Conservation (phyloP, 1,140 invertebrate genomes). For the Hetaerina americana region DNA sequence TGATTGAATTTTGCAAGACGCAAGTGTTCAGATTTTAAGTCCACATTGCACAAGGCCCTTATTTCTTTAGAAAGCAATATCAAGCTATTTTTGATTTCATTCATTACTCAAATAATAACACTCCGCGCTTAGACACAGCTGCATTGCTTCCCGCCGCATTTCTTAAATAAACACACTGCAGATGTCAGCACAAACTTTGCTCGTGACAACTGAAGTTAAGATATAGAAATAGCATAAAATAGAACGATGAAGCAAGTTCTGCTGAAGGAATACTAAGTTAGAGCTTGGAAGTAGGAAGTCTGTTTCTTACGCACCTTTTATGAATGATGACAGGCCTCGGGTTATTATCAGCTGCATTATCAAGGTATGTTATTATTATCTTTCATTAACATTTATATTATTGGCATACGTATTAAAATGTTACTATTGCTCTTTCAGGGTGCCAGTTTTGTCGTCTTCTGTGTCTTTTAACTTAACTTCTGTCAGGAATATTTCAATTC, state of each 20-base stretch:
- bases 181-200: too few species aligned
- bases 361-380: neutral
- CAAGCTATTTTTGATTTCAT: neutral
- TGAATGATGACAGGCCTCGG: neutral
- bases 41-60: neutral
- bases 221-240: too few species aligned
- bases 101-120: too few species aligned
- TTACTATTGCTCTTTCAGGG: neutral
- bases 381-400: neutral
- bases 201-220: too few species aligned
- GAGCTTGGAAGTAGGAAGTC: too few species aligned
- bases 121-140: too few species aligned
- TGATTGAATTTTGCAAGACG: neutral
- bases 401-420: neutral
- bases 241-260: too few species aligned
- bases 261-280: too few species aligned
- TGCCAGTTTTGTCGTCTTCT: neutral
- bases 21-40: neutral
- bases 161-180: too few species aligned
- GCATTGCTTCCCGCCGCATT: too few species aligned
- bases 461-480: neutral
- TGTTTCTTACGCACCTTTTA: too few species aligned
- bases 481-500: conserved; percentile 19
- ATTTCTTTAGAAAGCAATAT: neutral
- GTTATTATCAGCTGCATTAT: neutral